phyloP scores from a whole-genome alignment of 2,797 vertebrate genomes.

The Echiichthys vipera region DNA sequence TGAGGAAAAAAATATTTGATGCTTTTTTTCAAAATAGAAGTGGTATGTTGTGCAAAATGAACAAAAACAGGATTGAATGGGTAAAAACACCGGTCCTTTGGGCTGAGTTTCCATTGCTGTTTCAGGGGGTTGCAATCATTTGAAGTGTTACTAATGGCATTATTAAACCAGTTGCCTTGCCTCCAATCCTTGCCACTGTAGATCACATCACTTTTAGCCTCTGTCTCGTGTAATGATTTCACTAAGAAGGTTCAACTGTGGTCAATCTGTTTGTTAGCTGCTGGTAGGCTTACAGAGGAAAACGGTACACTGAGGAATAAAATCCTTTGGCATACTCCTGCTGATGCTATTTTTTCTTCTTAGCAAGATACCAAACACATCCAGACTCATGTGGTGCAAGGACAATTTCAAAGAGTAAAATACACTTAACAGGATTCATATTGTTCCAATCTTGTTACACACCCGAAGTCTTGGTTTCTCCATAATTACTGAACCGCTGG shows the following conservation, averaged over 20 bases:
- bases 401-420: slow-evolving; percentile 24
- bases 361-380: slow-evolving; percentile 44
- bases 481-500: slow-evolving; percentile 25
- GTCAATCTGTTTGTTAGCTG: slow-evolving; percentile 34
- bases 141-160: slow-evolving; percentile 32
- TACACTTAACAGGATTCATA: slow-evolving; percentile 18
- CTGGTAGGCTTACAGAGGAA: slow-evolving; percentile 22
- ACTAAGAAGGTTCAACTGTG: slow-evolving; percentile 18
- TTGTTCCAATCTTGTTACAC: slow-evolving; percentile 45
- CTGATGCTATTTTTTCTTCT: slow-evolving; percentile 35
- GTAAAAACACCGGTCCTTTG: slow-evolving; percentile 1
- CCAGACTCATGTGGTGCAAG: slow-evolving; percentile 25
- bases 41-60: neutral
- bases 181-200: slow-evolving; percentile 18
- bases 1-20: neutral
- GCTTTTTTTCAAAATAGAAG: neutral
- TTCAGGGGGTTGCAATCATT: slow-evolving; percentile 22
- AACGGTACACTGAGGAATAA: slow-evolving; percentile 19
- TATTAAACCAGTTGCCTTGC: slow-evolving; percentile 42
- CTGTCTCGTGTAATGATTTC: slow-evolving; percentile 38
- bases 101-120: slow-evolving; percentile 5
- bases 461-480: slow-evolving; percentile 15
- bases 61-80: neutral
- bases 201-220: slow-evolving; percentile 33
- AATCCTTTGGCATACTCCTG: slow-evolving; percentile 26